A percentile compares a stretch with the other conserved stretches of the same genome.
These are phyloP conservation scores for Homarus americanus DNA, from an alignment of 1,140 invertebrate genomes.

Conservation along the genomic window DNA sequence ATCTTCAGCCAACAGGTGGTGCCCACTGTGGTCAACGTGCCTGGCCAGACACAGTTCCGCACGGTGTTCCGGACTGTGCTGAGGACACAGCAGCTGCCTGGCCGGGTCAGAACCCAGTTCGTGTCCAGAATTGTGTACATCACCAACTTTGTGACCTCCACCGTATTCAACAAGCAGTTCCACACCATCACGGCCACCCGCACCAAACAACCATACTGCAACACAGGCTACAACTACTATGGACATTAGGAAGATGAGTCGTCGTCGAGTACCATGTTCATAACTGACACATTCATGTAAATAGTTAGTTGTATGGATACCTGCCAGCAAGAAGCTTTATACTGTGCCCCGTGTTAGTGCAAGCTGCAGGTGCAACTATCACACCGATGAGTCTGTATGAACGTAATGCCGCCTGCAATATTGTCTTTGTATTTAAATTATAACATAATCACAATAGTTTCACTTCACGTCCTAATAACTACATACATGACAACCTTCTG, in stretches of 20 bases:
- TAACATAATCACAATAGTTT: not conserved
- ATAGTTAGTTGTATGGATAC: not conserved
- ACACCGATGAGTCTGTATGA: not conserved
- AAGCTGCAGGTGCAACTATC: not conserved
- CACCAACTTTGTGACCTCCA: conserved; percentile 58
- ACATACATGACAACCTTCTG: too few relatives aligned
- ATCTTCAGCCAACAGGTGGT: conserved; percentile 46
- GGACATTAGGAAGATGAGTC: not conserved
- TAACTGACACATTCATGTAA: not conserved
- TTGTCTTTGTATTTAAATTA: not conserved
- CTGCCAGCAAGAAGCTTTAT: not conserved
- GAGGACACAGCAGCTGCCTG: conserved; percentile 33
- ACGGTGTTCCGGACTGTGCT: conserved; percentile 46
- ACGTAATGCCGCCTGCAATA: not conserved
- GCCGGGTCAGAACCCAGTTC: conserved; percentile 30
- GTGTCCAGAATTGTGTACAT: conserved; percentile 31
- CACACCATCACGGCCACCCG: conserved; percentile 26
- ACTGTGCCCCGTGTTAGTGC: not conserved
- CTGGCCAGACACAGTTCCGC: conserved; percentile 18
- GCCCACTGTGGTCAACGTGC: conserved; percentile 34
- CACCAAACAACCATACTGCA: conserved; percentile 41
- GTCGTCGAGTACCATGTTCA: too few relatives aligned
- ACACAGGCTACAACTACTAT: conserved; percentile 19
- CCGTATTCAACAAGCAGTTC: conserved; percentile 4
- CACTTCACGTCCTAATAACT: not conserved